Evolutionary conservation across 1,140 invertebrate genomes (phyloP).

Genomic region (Drosophila chauvacae): DNA sequence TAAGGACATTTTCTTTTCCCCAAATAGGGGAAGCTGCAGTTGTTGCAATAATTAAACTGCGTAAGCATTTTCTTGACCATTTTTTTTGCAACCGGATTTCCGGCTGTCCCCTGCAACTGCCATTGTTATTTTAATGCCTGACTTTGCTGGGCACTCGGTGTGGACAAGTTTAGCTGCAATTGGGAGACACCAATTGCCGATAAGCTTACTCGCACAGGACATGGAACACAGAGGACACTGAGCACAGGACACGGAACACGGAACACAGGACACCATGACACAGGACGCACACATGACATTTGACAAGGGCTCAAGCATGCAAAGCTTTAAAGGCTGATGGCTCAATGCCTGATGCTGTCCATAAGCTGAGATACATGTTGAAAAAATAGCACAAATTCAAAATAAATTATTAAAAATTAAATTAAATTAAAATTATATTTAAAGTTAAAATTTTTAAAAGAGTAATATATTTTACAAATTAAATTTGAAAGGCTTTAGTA

Average conservation of each 20-base stretch:
- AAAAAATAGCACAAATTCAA: not conserved
- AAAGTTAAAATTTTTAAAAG: not conserved
- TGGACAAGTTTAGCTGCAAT: slow-evolving; percentile 45
- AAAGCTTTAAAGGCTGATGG: slow-evolving; percentile 53
- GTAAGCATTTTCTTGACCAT: slow-evolving; percentile 3
- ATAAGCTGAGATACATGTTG: slow-evolving; percentile 6
- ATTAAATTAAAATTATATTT: not conserved
- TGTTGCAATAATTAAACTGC: slow-evolving; percentile 11
- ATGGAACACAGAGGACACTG: slow-evolving; percentile 3
- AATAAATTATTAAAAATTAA: not conserved
- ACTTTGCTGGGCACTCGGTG: slow-evolving; percentile 13
- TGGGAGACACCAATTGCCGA: slow-evolving; percentile 33
- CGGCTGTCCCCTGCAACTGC: slow-evolving; percentile 1
- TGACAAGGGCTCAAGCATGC: slow-evolving; percentile 71
- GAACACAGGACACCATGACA: slow-evolving; percentile 35
- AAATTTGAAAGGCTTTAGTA: not conserved
- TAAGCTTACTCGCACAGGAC: slow-evolving; percentile 34
- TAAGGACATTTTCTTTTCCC: not conserved
- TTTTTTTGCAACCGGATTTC: not conserved
- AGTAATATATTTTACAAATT: not conserved
- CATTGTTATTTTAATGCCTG: slow-evolving; percentile 34
- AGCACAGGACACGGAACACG: slow-evolving; percentile 22
- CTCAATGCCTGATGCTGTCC: slow-evolving; percentile 17
- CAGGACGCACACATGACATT: slow-evolving; percentile 66
- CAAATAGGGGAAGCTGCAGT: not conserved